Percentiles rank a stretch among this genome's conserved stretches.
Evolutionary conservation across 2,797 vertebrate genomes (phyloP).

Genomic region (Tinamus major): DNA sequence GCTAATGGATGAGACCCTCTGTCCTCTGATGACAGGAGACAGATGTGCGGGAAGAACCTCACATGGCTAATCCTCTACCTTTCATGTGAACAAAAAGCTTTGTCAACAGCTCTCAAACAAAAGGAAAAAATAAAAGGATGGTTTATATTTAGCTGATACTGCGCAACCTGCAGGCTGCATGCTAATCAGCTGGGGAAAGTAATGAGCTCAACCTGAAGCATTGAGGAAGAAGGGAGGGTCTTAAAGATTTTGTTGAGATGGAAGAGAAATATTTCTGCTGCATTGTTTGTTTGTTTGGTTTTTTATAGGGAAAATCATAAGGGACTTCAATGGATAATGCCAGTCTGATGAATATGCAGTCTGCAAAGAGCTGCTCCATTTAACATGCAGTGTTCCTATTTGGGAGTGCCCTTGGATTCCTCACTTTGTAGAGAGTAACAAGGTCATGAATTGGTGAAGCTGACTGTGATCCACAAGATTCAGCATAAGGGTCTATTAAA

Average conservation of each 20-base stretch:
- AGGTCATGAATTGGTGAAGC: background rate
- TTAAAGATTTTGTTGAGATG: conserved; percentile 45
- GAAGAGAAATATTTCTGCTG: conserved; percentile 17
- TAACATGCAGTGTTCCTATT: background rate
- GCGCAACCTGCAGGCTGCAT: conserved; percentile 47
- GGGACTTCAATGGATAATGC: background rate
- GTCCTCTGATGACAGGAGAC: conserved; percentile 26
- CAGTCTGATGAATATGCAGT: background rate
- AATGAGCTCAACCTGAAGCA: conserved; percentile 20
- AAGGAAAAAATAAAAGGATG: conserved; percentile 51
- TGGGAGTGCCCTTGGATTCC: rapidly evolving
- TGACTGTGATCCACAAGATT: background rate
- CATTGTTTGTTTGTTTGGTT: background rate
- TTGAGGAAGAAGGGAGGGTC: background rate
- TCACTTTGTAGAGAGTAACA: background rate
- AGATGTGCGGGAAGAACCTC: conserved; percentile 49
- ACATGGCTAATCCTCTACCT: conserved; percentile 64
- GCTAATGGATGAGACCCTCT: background rate
- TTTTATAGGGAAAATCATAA: background rate
- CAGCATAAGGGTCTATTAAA: background rate
- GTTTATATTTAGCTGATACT: conserved; percentile 70
- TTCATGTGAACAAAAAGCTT: conserved; percentile 69
- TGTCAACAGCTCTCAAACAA: conserved; percentile 64
- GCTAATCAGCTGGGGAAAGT: conserved; percentile 58
- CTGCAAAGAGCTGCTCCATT: background rate